Evolutionary conservation across 2,797 vertebrate genomes (phyloP).

Genomic region (Cossypha dichroa): DNA sequence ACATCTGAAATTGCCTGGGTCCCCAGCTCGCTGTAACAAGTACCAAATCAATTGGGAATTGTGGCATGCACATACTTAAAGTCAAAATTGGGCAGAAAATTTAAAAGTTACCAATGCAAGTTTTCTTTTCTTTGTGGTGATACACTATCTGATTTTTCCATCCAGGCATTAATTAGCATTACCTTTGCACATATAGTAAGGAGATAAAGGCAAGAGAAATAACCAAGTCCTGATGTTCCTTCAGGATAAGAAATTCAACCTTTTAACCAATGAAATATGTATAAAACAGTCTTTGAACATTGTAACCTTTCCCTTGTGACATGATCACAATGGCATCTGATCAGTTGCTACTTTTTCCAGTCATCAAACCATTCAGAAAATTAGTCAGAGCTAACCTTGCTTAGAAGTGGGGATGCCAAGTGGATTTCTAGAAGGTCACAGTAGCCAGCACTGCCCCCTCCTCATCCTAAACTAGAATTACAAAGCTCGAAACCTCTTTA

Average conservation of each 20-base stretch:
- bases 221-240: slow-evolving; percentile 43
- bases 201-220: slow-evolving; percentile 47
- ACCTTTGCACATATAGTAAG: slow-evolving; percentile 38
- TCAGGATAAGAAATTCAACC: slow-evolving; percentile 65
- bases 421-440: background rate
- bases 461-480: background rate
- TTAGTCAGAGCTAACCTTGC: background rate
- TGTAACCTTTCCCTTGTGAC: slow-evolving; percentile 11
- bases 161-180: slow-evolving; percentile 59
- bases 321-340: background rate
- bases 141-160: slow-evolving; percentile 46
- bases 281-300: slow-evolving; percentile 43
- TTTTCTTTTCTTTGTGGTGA: background rate
- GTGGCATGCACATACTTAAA: background rate
- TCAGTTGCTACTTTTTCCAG: slow-evolving; percentile 32
- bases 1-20: background rate
- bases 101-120: background rate
- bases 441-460: background rate
- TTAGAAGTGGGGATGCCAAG: background rate
- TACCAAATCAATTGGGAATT: background rate
- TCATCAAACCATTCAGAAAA: slow-evolving; percentile 37
- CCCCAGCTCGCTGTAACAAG: background rate
- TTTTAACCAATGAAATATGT: slow-evolving; percentile 64
- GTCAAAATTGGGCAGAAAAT: background rate
- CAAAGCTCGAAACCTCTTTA: background rate